These are phyloP conservation scores for Poeciliopsis retropinna DNA, from an alignment of 2,113 vertebrate species.

Conservation along the genomic window DNA sequence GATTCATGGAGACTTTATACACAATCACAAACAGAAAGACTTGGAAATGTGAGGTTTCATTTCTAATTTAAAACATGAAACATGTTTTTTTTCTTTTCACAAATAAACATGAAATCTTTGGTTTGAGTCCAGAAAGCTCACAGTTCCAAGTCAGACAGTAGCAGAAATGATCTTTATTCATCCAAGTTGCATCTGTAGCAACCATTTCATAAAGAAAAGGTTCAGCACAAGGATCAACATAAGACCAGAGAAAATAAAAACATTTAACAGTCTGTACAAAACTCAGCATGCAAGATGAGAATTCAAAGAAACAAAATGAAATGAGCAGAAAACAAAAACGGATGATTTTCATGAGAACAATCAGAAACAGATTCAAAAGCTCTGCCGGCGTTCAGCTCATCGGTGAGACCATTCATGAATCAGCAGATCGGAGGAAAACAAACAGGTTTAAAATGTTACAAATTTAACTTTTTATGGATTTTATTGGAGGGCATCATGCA, in stretches of 20 bases:
- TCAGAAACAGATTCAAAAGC: slow-evolving; percentile 56
- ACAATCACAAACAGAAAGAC: slow-evolving; percentile 28
- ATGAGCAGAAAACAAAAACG: slow-evolving; percentile 11
- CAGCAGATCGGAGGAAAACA: no score
- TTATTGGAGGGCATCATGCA: no score
- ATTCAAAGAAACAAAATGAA: background rate
- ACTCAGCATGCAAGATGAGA: slow-evolving; percentile 55
- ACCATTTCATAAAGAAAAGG: slow-evolving; percentile 1
- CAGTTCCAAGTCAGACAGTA: slow-evolving; percentile 49
- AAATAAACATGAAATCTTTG: background rate
- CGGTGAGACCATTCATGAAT: background rate
- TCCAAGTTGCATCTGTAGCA: slow-evolving; percentile 5
- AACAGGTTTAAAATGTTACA: no score
- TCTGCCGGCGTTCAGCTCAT: background rate
- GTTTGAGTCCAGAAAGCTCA: slow-evolving; percentile 12
- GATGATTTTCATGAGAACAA: slow-evolving; percentile 24
- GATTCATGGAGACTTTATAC: slow-evolving; percentile 35
- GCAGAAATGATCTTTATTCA: slow-evolving; percentile 2
- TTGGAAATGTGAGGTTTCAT: slow-evolving; percentile 49
- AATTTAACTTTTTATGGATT: no score
- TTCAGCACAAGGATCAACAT: slow-evolving; percentile 39
- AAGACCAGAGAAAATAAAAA: slow-evolving; percentile 9
- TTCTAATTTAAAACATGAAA: background rate
- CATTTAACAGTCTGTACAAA: slow-evolving; percentile 49
- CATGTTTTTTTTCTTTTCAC: background rate